phyloP scores from a whole-genome alignment of 2,113 vertebrate genomes.

The Turdus rufiventris region DNA sequence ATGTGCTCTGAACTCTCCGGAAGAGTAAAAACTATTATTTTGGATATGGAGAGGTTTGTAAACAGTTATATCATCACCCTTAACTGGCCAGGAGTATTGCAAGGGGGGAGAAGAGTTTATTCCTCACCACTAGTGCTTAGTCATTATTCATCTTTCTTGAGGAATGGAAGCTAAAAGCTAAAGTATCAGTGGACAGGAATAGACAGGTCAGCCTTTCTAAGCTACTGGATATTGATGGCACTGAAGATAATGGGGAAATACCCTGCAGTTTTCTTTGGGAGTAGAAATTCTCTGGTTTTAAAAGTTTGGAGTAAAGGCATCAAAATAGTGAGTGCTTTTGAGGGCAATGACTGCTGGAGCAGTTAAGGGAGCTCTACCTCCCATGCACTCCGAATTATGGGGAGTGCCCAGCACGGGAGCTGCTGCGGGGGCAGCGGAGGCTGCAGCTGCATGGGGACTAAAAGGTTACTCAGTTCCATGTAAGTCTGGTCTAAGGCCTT shows the following conservation, averaged over 20 bases:
- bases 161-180: not conserved
- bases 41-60: not conserved
- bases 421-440: not conserved
- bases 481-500: not conserved
- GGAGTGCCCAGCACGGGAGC: accelerated
- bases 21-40: not conserved
- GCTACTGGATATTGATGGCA: not conserved
- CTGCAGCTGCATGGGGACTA: not conserved
- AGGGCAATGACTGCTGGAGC: not conserved
- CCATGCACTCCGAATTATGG: accelerated
- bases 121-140: not conserved
- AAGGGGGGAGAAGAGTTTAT: not conserved
- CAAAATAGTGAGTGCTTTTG: not conserved
- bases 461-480: not conserved
- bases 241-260: not conserved
- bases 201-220: not conserved
- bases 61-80: not conserved
- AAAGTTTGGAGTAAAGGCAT: not conserved
- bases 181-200: too few species aligned
- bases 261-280: too few species aligned
- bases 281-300: not conserved
- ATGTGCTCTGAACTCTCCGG: not conserved
- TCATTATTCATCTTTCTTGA: not conserved
- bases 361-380: not conserved
- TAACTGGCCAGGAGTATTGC: not conserved